Evolutionary conservation across 2,113 vertebrate species (phyloP), one percentile per base, ranked within the genome.

Genomic region (Shinisaurus crocodilurus): DNA sequence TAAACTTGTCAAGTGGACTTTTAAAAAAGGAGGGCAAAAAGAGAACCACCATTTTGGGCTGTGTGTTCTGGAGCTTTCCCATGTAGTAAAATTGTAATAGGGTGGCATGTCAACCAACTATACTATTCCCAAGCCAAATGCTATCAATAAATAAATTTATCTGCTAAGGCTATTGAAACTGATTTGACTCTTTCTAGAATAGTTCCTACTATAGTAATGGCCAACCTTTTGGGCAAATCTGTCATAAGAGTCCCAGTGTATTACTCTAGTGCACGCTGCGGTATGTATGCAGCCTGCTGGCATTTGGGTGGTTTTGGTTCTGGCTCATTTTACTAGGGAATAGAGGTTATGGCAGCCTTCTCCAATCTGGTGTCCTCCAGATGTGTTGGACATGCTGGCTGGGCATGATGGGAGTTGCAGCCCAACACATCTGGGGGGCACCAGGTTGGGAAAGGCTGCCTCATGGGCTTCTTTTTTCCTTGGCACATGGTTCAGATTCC

Each of bases 1-100:
- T 16, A 1, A 70, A 88, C 69, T 93, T 92, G n/a, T 63, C 87
- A 76, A 88, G 90, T 23, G 40, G 82, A 45, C 20, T 65, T 88
- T 87, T 82, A 37, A 50, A 83, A 77, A 18, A 18, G 57, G 57
- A 13, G 43, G 3, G 20, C 12, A 18, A 23, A 27, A 29, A 50
- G 1, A 5, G 37, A 27, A 34, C 27, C 34, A 34, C 20, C n/a
- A 13, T 27, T 29, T 29, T 76, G n/a, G 2, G 3, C 25, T 48
- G 3, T 48, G 20, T 37, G 5, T 45, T 10, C 29, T 9, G 40
- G 63, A 6, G 48, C 12, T 15, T 45, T 63, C 90, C 70, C 1
- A 37, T 1, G 29, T 50, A 80, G 25, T 18, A 69, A 27, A 13
- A 16, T 37, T 34, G 15, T 57, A 57, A 8, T n/a, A 69, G 25